phyloP scores from a whole-genome alignment of 2,113 vertebrate genomes.

The Australoheros scitulus region DNA sequence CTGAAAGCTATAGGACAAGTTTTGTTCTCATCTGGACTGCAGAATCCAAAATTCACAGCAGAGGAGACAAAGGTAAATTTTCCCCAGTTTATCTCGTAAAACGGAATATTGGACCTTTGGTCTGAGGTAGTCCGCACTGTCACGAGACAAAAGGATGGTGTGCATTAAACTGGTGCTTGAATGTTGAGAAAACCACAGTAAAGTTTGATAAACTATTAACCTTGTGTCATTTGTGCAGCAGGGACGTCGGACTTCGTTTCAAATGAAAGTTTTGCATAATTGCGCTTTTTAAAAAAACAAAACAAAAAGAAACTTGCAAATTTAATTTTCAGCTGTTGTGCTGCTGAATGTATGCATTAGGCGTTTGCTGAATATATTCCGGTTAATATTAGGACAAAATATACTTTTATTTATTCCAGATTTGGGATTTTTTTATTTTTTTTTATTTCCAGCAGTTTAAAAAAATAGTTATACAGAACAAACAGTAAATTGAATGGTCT shows the following conservation, averaged over 20 bases:
- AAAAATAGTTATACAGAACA: no score
- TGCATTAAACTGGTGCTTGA: neutral
- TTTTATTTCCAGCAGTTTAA: no score
- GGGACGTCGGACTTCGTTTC: neutral
- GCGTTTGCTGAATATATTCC: neutral
- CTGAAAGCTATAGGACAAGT: constrained; percentile 76
- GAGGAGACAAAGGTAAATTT: constrained; percentile 71
- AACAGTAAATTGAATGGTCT: no score
- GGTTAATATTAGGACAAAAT: no score
- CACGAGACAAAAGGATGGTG: neutral
- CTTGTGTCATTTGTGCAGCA: neutral
- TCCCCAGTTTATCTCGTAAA: neutral
- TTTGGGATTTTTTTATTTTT: no score
- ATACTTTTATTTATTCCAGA: neutral
- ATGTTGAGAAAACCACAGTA: neutral
- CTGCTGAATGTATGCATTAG: neutral
- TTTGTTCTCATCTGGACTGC: constrained; percentile 75
- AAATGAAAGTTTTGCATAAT: neutral
- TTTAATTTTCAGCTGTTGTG: neutral
- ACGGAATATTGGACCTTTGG: constrained; percentile 15
- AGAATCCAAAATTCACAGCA: constrained; percentile 74
- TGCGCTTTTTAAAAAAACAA: neutral
- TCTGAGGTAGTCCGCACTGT: neutral
- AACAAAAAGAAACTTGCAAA: no score
- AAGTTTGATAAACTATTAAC: neutral